These are phyloP conservation scores for Tetragonisca angustula DNA, from an alignment of 2,888 invertebrate species.

Conservation along the genomic window DNA sequence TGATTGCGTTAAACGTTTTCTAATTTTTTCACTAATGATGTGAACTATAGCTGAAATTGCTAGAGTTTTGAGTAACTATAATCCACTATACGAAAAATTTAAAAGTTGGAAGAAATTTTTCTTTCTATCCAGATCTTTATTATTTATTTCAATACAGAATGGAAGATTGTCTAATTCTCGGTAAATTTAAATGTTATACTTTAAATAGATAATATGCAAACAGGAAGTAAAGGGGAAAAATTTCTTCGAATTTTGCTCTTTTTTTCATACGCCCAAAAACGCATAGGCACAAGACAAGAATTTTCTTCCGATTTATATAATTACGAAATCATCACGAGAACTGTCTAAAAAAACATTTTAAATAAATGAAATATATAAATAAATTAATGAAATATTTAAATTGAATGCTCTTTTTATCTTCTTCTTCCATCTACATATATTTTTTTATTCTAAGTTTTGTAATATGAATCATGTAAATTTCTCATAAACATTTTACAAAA, in stretches of 20 bases:
- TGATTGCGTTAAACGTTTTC: constrained; percentile 30
- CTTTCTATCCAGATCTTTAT: constrained; percentile 7
- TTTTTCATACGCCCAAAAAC: constrained; percentile 38
- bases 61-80: constrained; percentile 1
- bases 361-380: constrained; percentile 35
- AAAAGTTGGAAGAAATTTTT: constrained; percentile 38
- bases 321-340: constrained; percentile 13
- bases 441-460: constrained; percentile 16
- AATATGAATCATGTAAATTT: constrained; percentile 33
- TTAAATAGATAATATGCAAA: constrained; percentile 17
- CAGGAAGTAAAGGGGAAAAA: constrained; percentile 19
- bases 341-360: constrained; percentile 2
- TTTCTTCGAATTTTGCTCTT: constrained; percentile 14
- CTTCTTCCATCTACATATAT: constrained; percentile 6
- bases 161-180: constrained; percentile 44
- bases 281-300: constrained; percentile 57
- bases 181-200: constrained; percentile 20
- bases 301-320: constrained; percentile 17
- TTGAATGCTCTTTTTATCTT: constrained; percentile 12
- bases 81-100: constrained; percentile 28
- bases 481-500: constrained; percentile 30
- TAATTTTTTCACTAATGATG: constrained; percentile 19
- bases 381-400: constrained; percentile 32
- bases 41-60: constrained; percentile 12
- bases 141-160: constrained; percentile 23